These are phyloP conservation scores for Microtus agrestis DNA, from an alignment of 2,797 vertebrate genomes.

Conservation along the genomic window DNA sequence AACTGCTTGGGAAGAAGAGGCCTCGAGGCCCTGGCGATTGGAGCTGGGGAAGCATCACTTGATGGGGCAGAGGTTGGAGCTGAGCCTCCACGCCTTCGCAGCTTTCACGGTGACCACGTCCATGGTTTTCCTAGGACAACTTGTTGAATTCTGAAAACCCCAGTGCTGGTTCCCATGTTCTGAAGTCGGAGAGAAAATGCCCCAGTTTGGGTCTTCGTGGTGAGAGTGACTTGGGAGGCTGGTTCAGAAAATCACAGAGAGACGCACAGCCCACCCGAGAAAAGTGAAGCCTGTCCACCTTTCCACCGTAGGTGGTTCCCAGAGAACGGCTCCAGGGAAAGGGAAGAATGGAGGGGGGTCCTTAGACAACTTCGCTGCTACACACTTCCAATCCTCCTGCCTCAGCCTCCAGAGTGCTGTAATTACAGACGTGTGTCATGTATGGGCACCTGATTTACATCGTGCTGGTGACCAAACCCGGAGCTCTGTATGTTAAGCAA, in stretches of 20 bases:
- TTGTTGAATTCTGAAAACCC: not conserved
- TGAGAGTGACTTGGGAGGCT: not conserved
- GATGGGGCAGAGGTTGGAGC: not conserved
- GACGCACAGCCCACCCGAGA: not conserved
- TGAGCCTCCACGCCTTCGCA: not conserved
- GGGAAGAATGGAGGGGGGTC: not conserved
- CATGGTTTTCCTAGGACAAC: not conserved
- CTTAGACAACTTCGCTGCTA: not conserved
- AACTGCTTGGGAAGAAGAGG: not conserved
- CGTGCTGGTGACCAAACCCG: too few relatives aligned
- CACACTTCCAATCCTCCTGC: not conserved
- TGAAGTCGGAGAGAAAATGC: not conserved
- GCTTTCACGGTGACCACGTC: not conserved
- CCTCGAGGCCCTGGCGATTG: too few relatives aligned
- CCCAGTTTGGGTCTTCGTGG: not conserved
- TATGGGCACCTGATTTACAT: not conserved
- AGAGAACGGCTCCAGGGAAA: accelerated
- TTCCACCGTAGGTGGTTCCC: not conserved
- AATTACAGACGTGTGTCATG: not conserved
- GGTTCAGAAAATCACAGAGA: not conserved
- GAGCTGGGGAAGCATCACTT: not conserved
- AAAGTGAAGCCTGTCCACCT: not conserved
- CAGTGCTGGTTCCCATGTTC: not conserved
- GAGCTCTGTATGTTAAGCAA: not conserved
- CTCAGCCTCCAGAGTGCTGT: not conserved